Evolutionary conservation across 2,113 vertebrate genomes (phyloP), one percentile per base, ranked within the genome.

Genomic region (Ptychochromis oligacanthus): DNA sequence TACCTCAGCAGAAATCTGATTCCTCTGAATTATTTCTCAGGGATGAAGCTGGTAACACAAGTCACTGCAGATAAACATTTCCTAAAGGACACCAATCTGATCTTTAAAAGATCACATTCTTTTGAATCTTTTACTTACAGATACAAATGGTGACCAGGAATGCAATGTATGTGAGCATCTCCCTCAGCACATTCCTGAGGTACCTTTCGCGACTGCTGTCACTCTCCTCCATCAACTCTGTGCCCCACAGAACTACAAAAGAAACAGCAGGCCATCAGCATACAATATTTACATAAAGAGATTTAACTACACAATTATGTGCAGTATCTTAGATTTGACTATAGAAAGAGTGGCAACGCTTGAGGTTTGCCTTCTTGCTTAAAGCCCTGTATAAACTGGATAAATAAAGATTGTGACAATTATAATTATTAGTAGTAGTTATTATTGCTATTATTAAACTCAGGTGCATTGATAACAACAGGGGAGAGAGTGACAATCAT

Each of bases 231-330:
- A 97, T 97, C 76, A 98, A 94, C 65, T 98, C 96, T 43, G 98
- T 99, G n/a, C 98, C 97, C 98, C 98, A 99, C 75, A 99, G 91
- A 92, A 97, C 98, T 99, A 91, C 31, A 94, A 86, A 62, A n/a
- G 70, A 87, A 70, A 62, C 18, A 75, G 38, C 1, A 22, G 22
- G 1, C 13, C 9, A 43, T 67, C 2, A 75, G 46, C 14, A 20
- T n/a, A 18, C 24, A 65, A 36, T 15, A 62, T 15, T 7, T 65
- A 57, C 14, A n/a, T 15, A 18, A 40, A 74, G 18, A 52, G 46
- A 72, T 26, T 14, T n/a, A 72, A 72, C 49, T 72, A 43, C 28
- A 24, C 34, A 22, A 34, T 31, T 49, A 36, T 24, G 18, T 6
- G 20, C 36, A 72, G n/a, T 60, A 17, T 43, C 13, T 62, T 34